Percentiles rank a stretch among this genome's conserved stretches.
Conservation (phyloP, 2,113 vertebrate genomes). For the Otis tarda region DNA sequence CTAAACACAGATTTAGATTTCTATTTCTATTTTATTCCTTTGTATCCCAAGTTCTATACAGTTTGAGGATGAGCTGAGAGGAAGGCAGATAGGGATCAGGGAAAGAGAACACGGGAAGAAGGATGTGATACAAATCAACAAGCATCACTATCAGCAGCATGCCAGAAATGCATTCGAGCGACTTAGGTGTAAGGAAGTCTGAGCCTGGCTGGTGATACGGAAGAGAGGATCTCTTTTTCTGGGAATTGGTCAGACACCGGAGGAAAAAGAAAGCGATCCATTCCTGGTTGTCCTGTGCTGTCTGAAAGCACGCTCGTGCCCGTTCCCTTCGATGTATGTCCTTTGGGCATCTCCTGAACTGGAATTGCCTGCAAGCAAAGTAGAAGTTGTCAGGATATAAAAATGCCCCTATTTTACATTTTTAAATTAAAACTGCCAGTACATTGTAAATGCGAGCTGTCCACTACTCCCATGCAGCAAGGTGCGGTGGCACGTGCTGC, state of each 20-base stretch:
- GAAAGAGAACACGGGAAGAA: background rate
- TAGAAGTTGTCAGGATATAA: background rate
- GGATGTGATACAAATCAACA: background rate
- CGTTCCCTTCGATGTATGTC: background rate
- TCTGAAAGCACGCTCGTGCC: background rate
- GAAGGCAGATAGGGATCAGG: background rate
- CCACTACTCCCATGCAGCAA: background rate
- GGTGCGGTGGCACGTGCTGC: background rate
- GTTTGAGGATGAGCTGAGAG: background rate
- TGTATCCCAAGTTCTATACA: background rate
- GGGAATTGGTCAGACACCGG: background rate
- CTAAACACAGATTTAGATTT: background rate
- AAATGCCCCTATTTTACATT: background rate
- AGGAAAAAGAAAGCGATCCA: background rate
- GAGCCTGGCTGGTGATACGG: background rate
- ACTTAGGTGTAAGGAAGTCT: background rate
- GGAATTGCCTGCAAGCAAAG: background rate
- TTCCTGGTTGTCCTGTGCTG: background rate
- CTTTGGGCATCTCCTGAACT: background rate
- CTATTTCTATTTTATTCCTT: background rate
- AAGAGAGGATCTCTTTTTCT: background rate
- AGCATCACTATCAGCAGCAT: background rate
- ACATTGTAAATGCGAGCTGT: background rate
- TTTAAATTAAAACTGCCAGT: background rate
- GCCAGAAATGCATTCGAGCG: background rate